Base-by-base conservation (phyloP, 2,888 invertebrate genomes). In the Cerceris rybyensis region DNA sequence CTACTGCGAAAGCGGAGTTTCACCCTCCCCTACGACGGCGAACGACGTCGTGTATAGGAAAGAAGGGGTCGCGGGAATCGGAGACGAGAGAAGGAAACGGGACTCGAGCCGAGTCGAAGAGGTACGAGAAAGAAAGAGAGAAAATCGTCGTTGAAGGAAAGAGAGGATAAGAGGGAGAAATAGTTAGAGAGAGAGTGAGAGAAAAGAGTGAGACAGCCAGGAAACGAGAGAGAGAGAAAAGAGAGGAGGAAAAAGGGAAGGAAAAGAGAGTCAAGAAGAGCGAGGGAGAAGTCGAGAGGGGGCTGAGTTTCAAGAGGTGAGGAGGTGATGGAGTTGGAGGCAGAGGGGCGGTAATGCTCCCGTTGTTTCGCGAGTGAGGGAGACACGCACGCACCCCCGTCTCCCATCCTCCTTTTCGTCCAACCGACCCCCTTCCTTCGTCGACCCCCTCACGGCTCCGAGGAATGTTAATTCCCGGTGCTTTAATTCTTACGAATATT, bases 401-500 rank as follows among this genome's bases (percentile, higher is more conserved):
- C 69, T 59, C 60, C 61, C 78, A 70, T 59, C 78, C 78, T 49
- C 78, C 69, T 65, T 78, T 78, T 69, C 69, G 78, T 66, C 78
- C 78, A 28, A 69, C 72, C 78, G 68, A 61, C 72, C 58, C 78
- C 69, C 60, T 78, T 75, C 76, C 70, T 66, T 68, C 80, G 59
- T 69, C 75, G 69, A 60, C 74, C 74, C 79, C 77, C 84, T 84
- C 81, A 79, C 80, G 79, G 77, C 90, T 89, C 88, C 86, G 86
- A 83, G 92, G 92, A 92, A 92, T 92, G 92, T 92, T 92, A 92
- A 92, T 92, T 92, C 92, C 89, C 90, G 88, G 86, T 88, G 91
- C 91, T 92, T 92, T 92, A 92, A 92, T 92, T 92, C 92, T 92
- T 92, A 91, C 91, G 92, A 92, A 92, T 92, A 92, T 92, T 91